Percentiles rank a stretch among this genome's conserved stretches.
Conservation (phyloP, 2,113 vertebrate species). For the Leuciscus idus region DNA sequence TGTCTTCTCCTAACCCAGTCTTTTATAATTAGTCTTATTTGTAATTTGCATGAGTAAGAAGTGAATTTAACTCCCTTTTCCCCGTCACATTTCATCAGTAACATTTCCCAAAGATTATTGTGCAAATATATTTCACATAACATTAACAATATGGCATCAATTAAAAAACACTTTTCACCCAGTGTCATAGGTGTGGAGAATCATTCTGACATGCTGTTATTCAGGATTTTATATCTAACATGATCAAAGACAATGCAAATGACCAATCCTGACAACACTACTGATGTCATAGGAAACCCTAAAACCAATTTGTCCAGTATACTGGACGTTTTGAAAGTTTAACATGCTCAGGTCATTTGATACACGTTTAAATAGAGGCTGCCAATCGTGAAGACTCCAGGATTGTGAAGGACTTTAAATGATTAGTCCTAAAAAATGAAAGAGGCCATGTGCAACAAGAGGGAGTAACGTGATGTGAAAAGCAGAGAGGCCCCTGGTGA, state of each 20-base stretch:
- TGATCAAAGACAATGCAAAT: background rate
- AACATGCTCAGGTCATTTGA: background rate
- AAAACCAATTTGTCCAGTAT: background rate
- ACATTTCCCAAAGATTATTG: background rate
- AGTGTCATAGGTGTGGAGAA: background rate
- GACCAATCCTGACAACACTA: background rate
- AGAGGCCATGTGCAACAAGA: background rate
- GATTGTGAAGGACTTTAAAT: background rate
- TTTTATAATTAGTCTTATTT: background rate
- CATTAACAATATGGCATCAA: background rate
- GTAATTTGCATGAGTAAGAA: background rate
- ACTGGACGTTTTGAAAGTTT: background rate
- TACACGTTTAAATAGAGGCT: background rate
- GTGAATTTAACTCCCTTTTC: too few relatives aligned
- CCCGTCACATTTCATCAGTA: background rate
- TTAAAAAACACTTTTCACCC: background rate
- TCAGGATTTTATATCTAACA: background rate
- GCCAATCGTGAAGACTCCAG: background rate
- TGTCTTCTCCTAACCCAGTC: background rate
- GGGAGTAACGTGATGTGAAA: background rate
- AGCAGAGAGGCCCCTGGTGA: slow-evolving; percentile 8
- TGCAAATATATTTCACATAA: background rate
- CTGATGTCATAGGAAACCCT: background rate
- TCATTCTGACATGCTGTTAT: background rate
- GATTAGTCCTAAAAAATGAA: background rate